phyloP scores from a whole-genome alignment of 2,113 vertebrate genomes.

The Orthonyx spaldingii region DNA sequence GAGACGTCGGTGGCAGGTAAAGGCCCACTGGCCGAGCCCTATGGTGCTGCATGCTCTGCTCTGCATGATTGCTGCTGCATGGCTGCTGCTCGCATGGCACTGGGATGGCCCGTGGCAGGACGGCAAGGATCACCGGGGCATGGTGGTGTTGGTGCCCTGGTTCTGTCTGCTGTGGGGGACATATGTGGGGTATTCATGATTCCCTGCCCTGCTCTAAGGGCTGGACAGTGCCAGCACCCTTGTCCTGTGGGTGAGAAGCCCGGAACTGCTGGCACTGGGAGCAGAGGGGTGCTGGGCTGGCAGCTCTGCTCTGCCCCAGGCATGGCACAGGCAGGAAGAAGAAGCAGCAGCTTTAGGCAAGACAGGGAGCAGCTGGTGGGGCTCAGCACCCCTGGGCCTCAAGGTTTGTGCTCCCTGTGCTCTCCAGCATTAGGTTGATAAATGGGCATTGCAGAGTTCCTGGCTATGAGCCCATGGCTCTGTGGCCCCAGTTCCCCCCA shows the following conservation, averaged over 20 bases:
- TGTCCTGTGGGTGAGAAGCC: neutral
- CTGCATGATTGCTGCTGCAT: conserved; percentile 44
- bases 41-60: conserved; percentile 4
- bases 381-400: neutral
- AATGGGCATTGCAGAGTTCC: neutral
- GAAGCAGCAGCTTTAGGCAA: neutral
- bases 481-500: rapidly evolving
- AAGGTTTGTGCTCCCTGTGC: neutral
- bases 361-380: neutral
- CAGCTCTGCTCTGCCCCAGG: neutral
- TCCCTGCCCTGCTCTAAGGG: rapidly evolving
- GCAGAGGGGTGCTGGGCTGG: neutral
- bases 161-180: neutral
- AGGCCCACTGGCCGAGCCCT: neutral
- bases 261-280: neutral
- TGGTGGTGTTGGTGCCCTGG: rapidly evolving
- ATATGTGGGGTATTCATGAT: rapidly evolving
- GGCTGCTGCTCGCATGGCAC: neutral
- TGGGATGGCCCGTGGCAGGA: neutral
- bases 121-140: neutral
- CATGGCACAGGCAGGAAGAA: neutral
- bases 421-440: neutral
- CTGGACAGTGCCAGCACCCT: neutral
- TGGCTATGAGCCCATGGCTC: neutral
- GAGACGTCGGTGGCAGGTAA: conserved; percentile 60